Percentiles rank a stretch among this genome's conserved stretches.
These are phyloP conservation scores for Melanargia galathea DNA, from an alignment of 2,888 invertebrate genomes.

Conservation along the genomic window DNA sequence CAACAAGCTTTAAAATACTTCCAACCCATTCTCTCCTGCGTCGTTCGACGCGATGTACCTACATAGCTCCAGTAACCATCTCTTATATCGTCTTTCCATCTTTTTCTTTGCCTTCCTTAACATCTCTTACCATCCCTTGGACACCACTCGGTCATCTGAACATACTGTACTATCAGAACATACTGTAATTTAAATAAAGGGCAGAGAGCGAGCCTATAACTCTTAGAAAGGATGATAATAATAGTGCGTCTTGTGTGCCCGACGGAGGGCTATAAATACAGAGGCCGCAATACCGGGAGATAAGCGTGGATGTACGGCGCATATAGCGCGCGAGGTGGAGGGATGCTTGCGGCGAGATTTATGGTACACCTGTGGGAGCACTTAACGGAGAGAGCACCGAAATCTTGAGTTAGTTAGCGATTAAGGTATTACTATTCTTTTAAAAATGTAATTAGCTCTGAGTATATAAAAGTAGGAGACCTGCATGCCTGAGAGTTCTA, in stretches of 20 bases:
- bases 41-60: too few relatives aligned
- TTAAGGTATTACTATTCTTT: background rate
- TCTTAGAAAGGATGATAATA: background rate
- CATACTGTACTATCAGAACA: too few relatives aligned
- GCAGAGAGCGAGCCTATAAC: background rate
- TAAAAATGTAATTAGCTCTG: background rate
- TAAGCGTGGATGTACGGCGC: constrained; percentile 29
- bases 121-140: too few relatives aligned
- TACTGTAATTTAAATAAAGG: constrained; percentile 3
- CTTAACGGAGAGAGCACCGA: constrained; percentile 24
- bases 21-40: too few relatives aligned
- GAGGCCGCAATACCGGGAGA: constrained; percentile 18
- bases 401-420: constrained; percentile 10
- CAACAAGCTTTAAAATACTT: too few relatives aligned
- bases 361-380: constrained; percentile 46
- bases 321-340: constrained; percentile 27
- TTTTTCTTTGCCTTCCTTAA: too few relatives aligned
- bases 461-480: too few relatives aligned
- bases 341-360: constrained; percentile 41
- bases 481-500: too few relatives aligned
- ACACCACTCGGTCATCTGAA: too few relatives aligned
- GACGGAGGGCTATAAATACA: constrained; percentile 12
- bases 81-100: too few relatives aligned
- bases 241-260: constrained; percentile 9
- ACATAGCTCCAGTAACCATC: too few relatives aligned